Base-by-base conservation (phyloP, 92 coral and sea anemone species). In the Zoanthus solanderi region DNA sequence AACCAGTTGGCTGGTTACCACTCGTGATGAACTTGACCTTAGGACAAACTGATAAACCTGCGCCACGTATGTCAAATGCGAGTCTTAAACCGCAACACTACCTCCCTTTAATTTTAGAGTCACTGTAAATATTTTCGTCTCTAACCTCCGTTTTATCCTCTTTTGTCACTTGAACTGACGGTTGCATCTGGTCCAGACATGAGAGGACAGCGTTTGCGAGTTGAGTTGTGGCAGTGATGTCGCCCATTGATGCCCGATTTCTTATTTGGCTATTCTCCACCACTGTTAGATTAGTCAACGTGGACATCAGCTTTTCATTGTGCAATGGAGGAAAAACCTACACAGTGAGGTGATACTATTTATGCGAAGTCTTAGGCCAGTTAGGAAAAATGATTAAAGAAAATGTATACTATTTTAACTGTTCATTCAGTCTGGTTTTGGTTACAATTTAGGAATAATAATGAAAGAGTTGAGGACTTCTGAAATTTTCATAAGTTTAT, bases 141-240 rank as follows among this genome's bases (percentile, higher is more conserved):
- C 56, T 9, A 5, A 80, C 85, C 85, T 63, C 58, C 13, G 53
- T 80, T 80, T 80, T 65, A 12, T 65, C 74, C 44, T 65, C 44
- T 15, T 12, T 44, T 14, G 32, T 10, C 1, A 80, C 5, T 45
- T 45, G 44, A 7, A 42, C 60, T 65, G 85, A 34, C 0, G 75
- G 85, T 34, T 80, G 72, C 13, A 45, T 73, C n/a, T 80, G 56
- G 1, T 80, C 85, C 34, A 80, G 7, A 6, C 15, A 65, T 5
- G 74, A 18, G 6, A 80, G 34, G 3, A 44, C 74, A 47, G 75
- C 46, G 57, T 12, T 12, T 63, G 85, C 54, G 2, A 80, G 75
- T 37, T 80, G 74, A 23, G 73, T 45, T 65, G 73, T 28, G 1
- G 45, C 45, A 4, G 30, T 72, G n/a, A 46, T 46, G 47, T 80